phyloP scores from a whole-genome alignment of 2,113 vertebrate genomes.

The Coptodon rendalli region DNA sequence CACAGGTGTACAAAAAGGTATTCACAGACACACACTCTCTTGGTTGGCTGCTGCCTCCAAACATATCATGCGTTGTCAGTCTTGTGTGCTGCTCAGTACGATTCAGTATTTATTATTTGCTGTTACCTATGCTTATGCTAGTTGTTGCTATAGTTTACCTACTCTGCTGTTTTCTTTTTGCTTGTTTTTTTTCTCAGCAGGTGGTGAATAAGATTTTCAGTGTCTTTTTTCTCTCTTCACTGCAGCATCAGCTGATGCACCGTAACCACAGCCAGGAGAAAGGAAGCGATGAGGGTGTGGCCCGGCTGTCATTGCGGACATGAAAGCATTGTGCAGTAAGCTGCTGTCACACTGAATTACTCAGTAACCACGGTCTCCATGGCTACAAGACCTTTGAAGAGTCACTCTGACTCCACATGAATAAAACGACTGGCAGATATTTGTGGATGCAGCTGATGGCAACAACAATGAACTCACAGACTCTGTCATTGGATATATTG shows the following conservation, averaged over 20 bases:
- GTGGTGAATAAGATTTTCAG: background rate
- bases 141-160: background rate
- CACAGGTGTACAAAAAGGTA: background rate
- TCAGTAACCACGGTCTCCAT: background rate
- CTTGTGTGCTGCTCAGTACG: background rate
- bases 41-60: background rate
- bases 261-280: background rate
- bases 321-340: background rate
- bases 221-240: background rate
- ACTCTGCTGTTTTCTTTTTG: background rate
- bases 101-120: background rate
- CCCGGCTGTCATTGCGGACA: background rate
- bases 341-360: background rate
- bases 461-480: too few relatives aligned
- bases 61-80: background rate
- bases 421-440: background rate
- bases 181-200: background rate
- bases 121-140: background rate
- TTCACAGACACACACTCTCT: background rate
- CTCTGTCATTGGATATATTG: too few relatives aligned
- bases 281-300: background rate
- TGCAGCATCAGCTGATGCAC: background rate
- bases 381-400: background rate
- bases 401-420: background rate
- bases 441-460: too few relatives aligned